Percentiles rank a stretch among this genome's conserved stretches.
These are phyloP conservation scores for Phallusia fumigata DNA, from an alignment of 23 tunicate genomes.

Conservation along the genomic window DNA sequence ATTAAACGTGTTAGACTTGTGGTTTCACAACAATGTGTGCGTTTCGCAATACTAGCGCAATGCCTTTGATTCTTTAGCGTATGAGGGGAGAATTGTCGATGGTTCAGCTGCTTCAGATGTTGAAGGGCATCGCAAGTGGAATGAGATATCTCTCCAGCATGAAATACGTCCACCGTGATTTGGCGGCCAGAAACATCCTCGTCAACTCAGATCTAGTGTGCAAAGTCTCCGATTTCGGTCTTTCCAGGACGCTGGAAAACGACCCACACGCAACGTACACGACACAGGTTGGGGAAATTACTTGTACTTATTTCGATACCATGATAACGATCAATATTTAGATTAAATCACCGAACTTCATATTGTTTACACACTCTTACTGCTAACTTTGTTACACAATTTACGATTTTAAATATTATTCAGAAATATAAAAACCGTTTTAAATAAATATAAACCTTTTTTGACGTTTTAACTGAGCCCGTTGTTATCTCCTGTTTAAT, in stretches of 20 bases:
- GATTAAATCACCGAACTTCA: too few species aligned
- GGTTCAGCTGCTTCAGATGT: constrained; percentile 47
- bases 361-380: too few species aligned
- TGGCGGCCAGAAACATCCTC: constrained; percentile 87
- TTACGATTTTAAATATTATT: too few species aligned
- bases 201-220: constrained; percentile 51
- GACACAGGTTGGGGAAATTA: constrained; percentile 51
- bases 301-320: too few species aligned
- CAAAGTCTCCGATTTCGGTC: constrained; percentile 88
- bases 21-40: background rate
- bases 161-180: constrained; percentile 84
- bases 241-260: constrained; percentile 71
- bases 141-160: constrained; percentile 68
- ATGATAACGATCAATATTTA: too few species aligned
- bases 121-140: constrained; percentile 75
- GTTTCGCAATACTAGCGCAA: background rate
- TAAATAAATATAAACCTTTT: too few species aligned
- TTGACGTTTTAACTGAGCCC: too few species aligned
- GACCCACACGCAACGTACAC: constrained; percentile 79
- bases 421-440: too few species aligned
- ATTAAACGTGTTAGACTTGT: too few species aligned
- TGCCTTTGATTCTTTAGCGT: background rate
- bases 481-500: too few species aligned
- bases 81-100: constrained; percentile 19
- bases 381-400: too few species aligned